Evolutionary conservation across 2,888 invertebrate species (phyloP), one percentile per base, ranked within the genome.

Genomic region (Cosmopolites sordidus): DNA sequence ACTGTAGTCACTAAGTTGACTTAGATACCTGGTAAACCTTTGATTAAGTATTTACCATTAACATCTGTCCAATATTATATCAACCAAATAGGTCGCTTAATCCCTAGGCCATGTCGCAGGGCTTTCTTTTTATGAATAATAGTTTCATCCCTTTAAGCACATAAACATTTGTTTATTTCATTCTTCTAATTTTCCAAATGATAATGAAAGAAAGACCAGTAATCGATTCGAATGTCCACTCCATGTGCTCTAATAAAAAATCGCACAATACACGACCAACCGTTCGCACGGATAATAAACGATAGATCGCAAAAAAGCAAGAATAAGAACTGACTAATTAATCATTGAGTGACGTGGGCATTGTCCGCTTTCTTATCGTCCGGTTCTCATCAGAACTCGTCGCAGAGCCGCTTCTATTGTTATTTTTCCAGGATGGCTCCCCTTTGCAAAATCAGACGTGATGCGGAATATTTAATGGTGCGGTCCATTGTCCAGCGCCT

Each of bases 371-470:
- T 61, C 64, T 62, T 63, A 63, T 66, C 67, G 66, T 66, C 62
- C 62, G 63, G 62, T 62, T 61, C 64, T 62, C 67, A 68, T 68
- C 68, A 66, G 56, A 61, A 62, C 64, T 64, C 64, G 63, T 67
- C 64, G 66, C 65, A 62, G 66, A 66, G 64, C 64, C 60, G 64
- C 66, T 62, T 61, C 67, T 65, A 69, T 69, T 69, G 69, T 69
- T 68, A 65, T 66, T 65, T 64, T 66, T 65, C 63, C 65, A 63
- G 56, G 60, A 64, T 57, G 47, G 53, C 51, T 51, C 56, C 62
- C 64, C 66, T 66, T 68, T 64, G 67, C 67, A 61, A 68, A 69
- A 68, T 68, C 67, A 61, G 67, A 67, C 67, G 66, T 67, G 67
- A 62, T 60, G 65, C 62, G 58, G 69, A 69, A 69, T 68, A 67